Evolutionary conservation across 1,140 invertebrate genomes (phyloP).

Genomic region (Stegodyphus dumicola): DNA sequence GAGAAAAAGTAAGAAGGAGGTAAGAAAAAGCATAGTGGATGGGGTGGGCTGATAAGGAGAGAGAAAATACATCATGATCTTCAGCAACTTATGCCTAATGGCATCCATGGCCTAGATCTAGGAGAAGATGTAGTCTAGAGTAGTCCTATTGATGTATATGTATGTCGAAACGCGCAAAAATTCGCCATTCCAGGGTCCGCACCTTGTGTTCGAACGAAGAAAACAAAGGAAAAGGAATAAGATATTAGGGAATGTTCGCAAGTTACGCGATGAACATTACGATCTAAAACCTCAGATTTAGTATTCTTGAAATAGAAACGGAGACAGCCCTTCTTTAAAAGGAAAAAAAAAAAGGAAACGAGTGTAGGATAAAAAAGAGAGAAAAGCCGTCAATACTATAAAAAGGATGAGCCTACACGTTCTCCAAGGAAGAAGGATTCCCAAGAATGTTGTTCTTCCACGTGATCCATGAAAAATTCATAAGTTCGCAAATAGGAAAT

Average conservation of each 20-base stretch:
- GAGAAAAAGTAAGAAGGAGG: neutral
- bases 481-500: constrained; percentile 51
- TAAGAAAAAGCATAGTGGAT: constrained; percentile 1
- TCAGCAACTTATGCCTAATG: constrained; percentile 45
- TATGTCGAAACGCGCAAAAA: neutral
- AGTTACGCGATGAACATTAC: neutral
- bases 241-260: neutral
- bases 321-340: neutral
- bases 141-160: constrained; percentile 4
- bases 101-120: constrained; percentile 35
- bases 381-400: constrained; percentile 14
- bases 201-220: constrained; percentile 20
- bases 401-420: neutral
- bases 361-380: constrained; percentile 2
- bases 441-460: constrained; percentile 28
- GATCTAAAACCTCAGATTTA: constrained; percentile 16
- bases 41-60: neutral
- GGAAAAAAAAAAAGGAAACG: neutral
- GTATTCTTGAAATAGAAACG: constrained; percentile 7
- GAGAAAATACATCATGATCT: neutral
- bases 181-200: constrained; percentile 29
- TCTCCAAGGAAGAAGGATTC: constrained; percentile 22
- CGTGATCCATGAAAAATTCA: constrained; percentile 47
- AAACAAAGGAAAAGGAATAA: constrained; percentile 8
- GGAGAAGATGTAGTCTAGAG: constrained; percentile 5